Conservation (phyloP, 1,140 invertebrate genomes). For the Pseudachorutes palmiensis region DNA sequence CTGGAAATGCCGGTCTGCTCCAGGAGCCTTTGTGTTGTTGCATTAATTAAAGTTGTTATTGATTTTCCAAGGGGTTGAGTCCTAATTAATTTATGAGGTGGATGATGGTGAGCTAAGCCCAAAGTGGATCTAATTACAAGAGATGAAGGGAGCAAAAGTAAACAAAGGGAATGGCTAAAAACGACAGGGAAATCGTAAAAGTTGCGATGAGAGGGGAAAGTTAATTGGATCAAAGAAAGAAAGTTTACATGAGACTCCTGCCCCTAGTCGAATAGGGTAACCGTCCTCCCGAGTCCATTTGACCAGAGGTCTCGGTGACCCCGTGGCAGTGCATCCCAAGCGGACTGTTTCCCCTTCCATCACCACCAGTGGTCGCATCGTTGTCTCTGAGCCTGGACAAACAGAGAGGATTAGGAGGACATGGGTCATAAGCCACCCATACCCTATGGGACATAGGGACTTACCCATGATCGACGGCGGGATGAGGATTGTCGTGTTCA, state of each 20-base stretch:
- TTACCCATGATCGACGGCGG: conserved; percentile 68
- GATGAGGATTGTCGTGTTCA: conserved; percentile 50
- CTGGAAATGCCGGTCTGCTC: no score
- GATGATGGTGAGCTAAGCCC: background rate
- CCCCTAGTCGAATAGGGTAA: conserved; percentile 52
- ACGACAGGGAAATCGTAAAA: conserved; percentile 15
- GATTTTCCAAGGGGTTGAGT: no score
- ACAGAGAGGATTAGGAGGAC: background rate
- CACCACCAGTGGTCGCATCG: conserved; percentile 48
- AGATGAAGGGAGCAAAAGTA: background rate
- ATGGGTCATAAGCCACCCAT: background rate
- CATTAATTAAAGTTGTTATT: background rate
- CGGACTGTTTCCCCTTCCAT: conserved; percentile 65
- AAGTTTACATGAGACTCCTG: conserved; percentile 51
- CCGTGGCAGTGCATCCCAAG: conserved; percentile 65
- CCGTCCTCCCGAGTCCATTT: conserved; percentile 66
- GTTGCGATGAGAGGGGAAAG: background rate
- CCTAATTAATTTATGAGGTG: background rate
- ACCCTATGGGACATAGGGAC: conserved; percentile 19
- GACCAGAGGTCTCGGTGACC: conserved; percentile 61
- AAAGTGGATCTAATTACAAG: background rate
- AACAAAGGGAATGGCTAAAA: conserved; percentile 16
- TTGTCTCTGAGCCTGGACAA: conserved; percentile 15
- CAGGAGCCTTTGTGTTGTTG: no score
- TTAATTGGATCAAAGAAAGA: conserved; percentile 17